Evolutionary conservation across 2,888 invertebrate genomes (phyloP).

Genomic region (Carabus problematicus): DNA sequence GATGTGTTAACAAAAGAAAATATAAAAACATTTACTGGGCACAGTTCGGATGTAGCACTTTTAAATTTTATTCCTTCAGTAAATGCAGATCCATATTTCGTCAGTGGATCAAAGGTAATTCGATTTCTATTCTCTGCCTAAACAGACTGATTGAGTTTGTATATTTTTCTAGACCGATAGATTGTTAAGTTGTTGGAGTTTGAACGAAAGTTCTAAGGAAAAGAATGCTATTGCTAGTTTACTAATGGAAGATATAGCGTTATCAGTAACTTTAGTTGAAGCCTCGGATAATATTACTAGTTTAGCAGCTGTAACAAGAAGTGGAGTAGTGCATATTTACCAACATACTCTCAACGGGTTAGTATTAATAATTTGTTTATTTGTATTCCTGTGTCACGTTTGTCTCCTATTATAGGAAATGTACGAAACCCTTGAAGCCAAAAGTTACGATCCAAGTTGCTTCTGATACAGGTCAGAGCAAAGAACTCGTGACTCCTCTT

Average conservation of each 20-base stretch:
- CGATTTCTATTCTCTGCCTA: conserved; percentile 18
- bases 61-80: conserved; percentile 55
- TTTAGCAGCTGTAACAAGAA: conserved; percentile 69
- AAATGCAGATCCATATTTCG: conserved; percentile 56
- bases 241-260: conserved; percentile 74
- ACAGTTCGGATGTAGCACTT: conserved; percentile 65
- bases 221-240: conserved; percentile 66
- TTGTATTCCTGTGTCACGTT: too few species aligned
- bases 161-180: conserved; percentile 55
- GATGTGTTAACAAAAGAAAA: conserved; percentile 66
- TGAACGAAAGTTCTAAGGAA: conserved; percentile 59
- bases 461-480: conserved; percentile 61
- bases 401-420: conserved; percentile 53
- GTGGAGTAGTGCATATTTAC: conserved; percentile 82
- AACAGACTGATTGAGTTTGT: neutral
- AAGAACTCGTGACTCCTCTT: conserved; percentile 63
- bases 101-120: conserved; percentile 60
- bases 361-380: conserved; percentile 48
- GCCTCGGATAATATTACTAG: conserved; percentile 62
- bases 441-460: conserved; percentile 68
- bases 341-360: conserved; percentile 79
- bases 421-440: conserved; percentile 70
- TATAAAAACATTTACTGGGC: conserved; percentile 70
- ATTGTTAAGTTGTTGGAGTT: conserved; percentile 62
- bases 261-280: conserved; percentile 62